These are phyloP conservation scores for Akabosia matsudoensis DNA, from an alignment of 1,140 invertebrate genomes.

Conservation along the genomic window DNA sequence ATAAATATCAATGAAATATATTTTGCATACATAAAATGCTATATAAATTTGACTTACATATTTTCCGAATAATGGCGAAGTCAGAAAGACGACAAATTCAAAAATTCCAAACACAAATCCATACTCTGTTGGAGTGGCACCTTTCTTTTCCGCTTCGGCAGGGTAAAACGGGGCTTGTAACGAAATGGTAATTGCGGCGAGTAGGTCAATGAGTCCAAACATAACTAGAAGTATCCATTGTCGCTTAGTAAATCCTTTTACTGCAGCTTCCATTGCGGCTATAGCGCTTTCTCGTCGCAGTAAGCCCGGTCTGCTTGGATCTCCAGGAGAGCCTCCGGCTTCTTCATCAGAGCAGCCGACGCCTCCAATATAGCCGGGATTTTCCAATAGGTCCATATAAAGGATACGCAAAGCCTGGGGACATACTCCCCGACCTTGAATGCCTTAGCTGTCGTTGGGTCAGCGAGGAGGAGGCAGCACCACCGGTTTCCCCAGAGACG, in stretches of 20 bases:
- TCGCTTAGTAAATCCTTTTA: conserved; percentile 62
- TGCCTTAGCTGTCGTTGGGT: not conserved
- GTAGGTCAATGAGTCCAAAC: conserved; percentile 81
- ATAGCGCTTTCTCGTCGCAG: not conserved
- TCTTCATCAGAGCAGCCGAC: not conserved
- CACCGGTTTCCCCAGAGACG: too few relatives aligned
- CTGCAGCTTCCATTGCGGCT: not conserved
- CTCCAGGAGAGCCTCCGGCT: too few relatives aligned
- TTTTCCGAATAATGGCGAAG: conserved; percentile 31
- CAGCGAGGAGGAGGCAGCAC: not conserved
- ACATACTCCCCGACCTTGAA: not conserved
- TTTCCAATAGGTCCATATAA: conserved; percentile 11
- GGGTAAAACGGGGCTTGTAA: conserved; percentile 65
- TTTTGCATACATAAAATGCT: too few relatives aligned
- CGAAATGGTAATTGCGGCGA: conserved; percentile 81
- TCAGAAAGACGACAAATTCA: conserved; percentile 78
- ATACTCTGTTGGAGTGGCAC: conserved; percentile 78
- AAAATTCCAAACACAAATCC: conserved; percentile 90
- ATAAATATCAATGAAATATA: not conserved
- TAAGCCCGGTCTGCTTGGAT: not conserved
- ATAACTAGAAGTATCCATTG: conserved; percentile 80
- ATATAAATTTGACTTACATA: conserved; percentile 16
- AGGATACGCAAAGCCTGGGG: conserved; percentile 2
- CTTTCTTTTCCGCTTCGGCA: conserved; percentile 72
- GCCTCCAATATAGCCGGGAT: conserved; percentile 27